Percentiles rank a stretch among this genome's conserved stretches.
These are phyloP conservation scores for Anisognathus igniventris DNA, from an alignment of 2,797 vertebrate species.

Conservation along the genomic window DNA sequence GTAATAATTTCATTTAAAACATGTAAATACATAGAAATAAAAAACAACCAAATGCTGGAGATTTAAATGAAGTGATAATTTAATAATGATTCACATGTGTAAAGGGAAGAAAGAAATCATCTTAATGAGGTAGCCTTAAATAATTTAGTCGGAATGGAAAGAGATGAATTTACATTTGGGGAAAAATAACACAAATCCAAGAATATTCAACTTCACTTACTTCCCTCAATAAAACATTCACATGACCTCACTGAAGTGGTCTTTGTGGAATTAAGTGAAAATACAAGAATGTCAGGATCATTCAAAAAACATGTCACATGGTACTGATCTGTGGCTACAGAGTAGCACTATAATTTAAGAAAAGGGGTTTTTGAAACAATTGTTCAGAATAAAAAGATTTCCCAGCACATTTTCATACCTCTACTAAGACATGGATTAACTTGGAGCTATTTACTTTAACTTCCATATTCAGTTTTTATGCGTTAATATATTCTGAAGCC, in stretches of 20 bases:
- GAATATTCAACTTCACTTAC: not conserved
- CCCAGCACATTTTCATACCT: not conserved
- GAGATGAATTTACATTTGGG: not conserved
- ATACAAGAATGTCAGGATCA: not conserved
- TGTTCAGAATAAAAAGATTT: not conserved
- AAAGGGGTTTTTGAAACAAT: not conserved
- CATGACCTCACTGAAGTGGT: not conserved
- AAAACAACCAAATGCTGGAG: not conserved
- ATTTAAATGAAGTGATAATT: not conserved
- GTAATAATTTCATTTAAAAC: not conserved
- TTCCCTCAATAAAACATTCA: not conserved
- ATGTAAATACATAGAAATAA: not conserved
- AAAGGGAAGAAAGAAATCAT: not conserved
- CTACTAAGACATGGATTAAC: not conserved
- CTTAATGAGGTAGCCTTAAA: not conserved
- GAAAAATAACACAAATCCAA: not conserved
- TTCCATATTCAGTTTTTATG: not conserved
- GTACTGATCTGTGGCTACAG: not conserved
- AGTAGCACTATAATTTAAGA: not conserved
- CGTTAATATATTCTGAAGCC: not conserved
- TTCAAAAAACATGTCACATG: not conserved
- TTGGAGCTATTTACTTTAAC: not conserved
- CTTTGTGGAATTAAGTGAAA: not conserved
- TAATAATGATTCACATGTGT: not conserved
- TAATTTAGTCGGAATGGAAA: not conserved